Evolutionary conservation across 2,113 vertebrate genomes (phyloP).

Genomic region (Narcine bancroftii): DNA sequence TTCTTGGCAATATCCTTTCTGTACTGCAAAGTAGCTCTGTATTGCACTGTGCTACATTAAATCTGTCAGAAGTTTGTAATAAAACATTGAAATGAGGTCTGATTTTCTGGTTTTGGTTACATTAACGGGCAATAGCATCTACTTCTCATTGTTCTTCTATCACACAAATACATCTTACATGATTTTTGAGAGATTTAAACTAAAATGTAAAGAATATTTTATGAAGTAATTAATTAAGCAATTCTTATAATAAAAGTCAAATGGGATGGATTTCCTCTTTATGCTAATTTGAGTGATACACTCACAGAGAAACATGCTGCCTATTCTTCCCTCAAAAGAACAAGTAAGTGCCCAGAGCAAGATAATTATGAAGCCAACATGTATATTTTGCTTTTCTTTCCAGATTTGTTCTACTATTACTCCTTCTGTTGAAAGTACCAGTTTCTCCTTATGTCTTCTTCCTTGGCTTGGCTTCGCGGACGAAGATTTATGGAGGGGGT

Average conservation of each 20-base stretch:
- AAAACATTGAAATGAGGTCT: not conserved
- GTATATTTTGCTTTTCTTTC: not conserved
- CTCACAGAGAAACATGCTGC: not conserved
- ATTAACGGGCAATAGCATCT: not conserved
- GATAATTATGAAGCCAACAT: not conserved
- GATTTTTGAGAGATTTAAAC: not conserved
- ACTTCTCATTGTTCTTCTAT: not conserved
- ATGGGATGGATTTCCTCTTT: not conserved
- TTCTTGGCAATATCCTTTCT: constrained; percentile 1
- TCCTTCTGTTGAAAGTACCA: not conserved
- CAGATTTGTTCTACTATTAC: not conserved
- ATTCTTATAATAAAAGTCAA: not conserved
- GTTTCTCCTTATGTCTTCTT: too few species aligned
- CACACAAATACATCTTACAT: not conserved
- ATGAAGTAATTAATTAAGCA: not conserved
- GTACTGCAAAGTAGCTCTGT: not conserved
- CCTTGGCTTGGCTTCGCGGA: too few species aligned
- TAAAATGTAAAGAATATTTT: not conserved
- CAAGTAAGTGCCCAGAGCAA: not conserved
- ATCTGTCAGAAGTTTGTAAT: not conserved
- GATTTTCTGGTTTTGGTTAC: not conserved
- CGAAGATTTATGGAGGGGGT: too few species aligned
- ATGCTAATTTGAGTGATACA: not conserved
- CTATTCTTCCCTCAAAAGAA: not conserved
- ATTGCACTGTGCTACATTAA: not conserved